Evolutionary conservation across 2,113 vertebrate genomes (phyloP).

Genomic region (Burhinus bistriatus): DNA sequence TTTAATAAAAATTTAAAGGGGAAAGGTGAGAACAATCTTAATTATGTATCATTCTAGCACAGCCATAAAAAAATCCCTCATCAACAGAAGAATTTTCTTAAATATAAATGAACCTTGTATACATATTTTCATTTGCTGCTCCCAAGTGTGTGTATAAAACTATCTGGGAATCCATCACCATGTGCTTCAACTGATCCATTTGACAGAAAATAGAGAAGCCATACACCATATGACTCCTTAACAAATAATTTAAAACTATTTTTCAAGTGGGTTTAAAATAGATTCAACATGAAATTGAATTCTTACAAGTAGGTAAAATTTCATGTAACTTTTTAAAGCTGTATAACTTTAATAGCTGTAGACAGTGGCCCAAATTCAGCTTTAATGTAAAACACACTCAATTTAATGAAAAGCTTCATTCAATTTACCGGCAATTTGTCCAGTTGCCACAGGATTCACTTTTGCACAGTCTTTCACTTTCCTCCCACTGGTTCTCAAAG

Average conservation of each 20-base stretch:
- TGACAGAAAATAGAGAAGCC: not conserved
- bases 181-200: not conserved
- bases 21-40: not conserved
- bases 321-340: slow-evolving; percentile 18
- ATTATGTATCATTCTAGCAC: not conserved
- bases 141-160: not conserved
- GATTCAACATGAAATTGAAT: not conserved
- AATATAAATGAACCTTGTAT: not conserved
- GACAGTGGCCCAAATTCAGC: slow-evolving; percentile 3
- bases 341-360: not conserved
- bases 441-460: slow-evolving; percentile 4
- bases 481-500: slow-evolving; percentile 9
- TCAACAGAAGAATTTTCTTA: not conserved
- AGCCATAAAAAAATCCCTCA: not conserved
- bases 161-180: not conserved
- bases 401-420: slow-evolving; percentile 38
- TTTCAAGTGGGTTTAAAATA: slow-evolving; percentile 27
- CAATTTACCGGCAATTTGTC: slow-evolving; percentile 43
- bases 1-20: not conserved
- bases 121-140: not conserved
- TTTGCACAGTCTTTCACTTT: slow-evolving; percentile 19
- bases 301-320: slow-evolving; percentile 33
- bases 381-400: slow-evolving; percentile 6
- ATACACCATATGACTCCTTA: not conserved
- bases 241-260: not conserved